A percentile compares a stretch with the other conserved stretches of the same genome.
These are phyloP conservation scores for Meliscaeva auricollis DNA, from an alignment of 2,888 invertebrate species.

Conservation along the genomic window DNA sequence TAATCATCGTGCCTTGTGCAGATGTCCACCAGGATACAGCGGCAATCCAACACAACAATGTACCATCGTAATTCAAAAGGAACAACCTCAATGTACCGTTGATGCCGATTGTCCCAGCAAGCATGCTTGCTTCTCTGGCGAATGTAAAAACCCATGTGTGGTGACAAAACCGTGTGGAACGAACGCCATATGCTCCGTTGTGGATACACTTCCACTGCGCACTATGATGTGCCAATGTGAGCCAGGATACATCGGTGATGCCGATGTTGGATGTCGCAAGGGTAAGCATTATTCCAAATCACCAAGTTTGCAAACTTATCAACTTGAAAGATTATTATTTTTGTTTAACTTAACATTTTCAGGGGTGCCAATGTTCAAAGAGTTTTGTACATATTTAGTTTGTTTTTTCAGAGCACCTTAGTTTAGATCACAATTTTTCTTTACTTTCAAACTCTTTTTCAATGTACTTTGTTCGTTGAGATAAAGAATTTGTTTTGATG, in stretches of 20 bases:
- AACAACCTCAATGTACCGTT: conserved; percentile 88
- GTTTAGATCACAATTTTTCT: conserved; percentile 47
- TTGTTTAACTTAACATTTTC: conserved; percentile 50
- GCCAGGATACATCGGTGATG: conserved; percentile 93
- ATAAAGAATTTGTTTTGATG: not conserved
- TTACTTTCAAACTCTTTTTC: not conserved
- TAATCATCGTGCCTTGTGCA: conserved; percentile 91
- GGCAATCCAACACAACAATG: conserved; percentile 91
- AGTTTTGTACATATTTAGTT: conserved; percentile 59
- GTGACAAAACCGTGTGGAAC: conserved; percentile 91
- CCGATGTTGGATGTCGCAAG: conserved; percentile 92
- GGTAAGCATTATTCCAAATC: conserved; percentile 85
- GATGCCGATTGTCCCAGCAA: conserved; percentile 95
- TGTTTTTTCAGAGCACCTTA: conserved; percentile 48
- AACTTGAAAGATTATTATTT: conserved; percentile 28
- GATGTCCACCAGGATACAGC: conserved; percentile 92
- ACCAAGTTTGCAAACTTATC: conserved; percentile 36
- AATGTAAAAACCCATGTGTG: conserved; percentile 92
- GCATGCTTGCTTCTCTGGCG: conserved; percentile 91
- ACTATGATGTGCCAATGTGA: conserved; percentile 95
- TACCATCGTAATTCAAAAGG: conserved; percentile 85
- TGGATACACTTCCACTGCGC: conserved; percentile 93
- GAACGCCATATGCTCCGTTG: conserved; percentile 92
- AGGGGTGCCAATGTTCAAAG: conserved; percentile 68
- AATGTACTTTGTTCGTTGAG: not conserved